Conservation (phyloP, 2,888 invertebrate genomes). For the Drosophila ustulata region DNA sequence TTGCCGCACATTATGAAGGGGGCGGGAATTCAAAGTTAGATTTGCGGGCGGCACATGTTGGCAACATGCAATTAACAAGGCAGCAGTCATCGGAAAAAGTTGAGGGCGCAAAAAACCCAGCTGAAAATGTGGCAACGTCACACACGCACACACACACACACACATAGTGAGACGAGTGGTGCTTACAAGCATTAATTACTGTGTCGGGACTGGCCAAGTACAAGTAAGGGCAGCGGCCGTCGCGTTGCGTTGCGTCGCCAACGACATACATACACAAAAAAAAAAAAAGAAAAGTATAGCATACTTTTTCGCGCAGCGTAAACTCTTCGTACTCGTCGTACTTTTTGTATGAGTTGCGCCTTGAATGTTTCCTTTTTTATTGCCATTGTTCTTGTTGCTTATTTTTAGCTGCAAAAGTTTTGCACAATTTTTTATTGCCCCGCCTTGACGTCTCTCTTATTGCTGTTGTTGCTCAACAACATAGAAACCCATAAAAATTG, state of each 20-base stretch:
- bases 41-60: constrained; percentile 59
- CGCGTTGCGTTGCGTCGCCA: not conserved
- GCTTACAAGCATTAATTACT: constrained; percentile 76
- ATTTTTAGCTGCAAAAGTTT: constrained; percentile 40
- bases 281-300: constrained; percentile 53
- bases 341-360: constrained; percentile 53
- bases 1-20: constrained; percentile 37
- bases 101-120: constrained; percentile 21
- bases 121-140: constrained; percentile 55
- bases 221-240: constrained; percentile 40
- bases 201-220: constrained; percentile 59
- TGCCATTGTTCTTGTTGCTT: constrained; percentile 43
- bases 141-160: constrained; percentile 19
- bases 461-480: constrained; percentile 11
- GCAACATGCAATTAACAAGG: constrained; percentile 76
- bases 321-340: constrained; percentile 1
- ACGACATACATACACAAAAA: not conserved
- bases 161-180: constrained; percentile 50
- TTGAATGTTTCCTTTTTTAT: constrained; percentile 64
- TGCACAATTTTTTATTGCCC: constrained; percentile 39
- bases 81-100: constrained; percentile 39
- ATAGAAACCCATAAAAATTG: constrained; percentile 10
- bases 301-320: constrained; percentile 62
- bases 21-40: constrained; percentile 44
- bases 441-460: constrained; percentile 11